Evolutionary conservation across 1,140 invertebrate species (phyloP).

Genomic region (Drosophila athabasca): DNA sequence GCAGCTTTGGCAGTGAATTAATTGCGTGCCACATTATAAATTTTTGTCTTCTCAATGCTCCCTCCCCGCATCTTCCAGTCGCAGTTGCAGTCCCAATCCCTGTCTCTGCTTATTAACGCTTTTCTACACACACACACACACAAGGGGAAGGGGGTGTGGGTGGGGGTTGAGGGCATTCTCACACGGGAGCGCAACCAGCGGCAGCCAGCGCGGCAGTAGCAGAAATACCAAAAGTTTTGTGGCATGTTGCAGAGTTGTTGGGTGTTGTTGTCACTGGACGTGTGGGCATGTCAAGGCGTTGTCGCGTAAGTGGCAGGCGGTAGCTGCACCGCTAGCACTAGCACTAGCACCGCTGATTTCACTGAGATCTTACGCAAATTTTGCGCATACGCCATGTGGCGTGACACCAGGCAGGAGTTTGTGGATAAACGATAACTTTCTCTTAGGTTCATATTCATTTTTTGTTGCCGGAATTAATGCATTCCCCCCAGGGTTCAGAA

Average conservation of each 20-base stretch:
- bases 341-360: slow-evolving; percentile 9
- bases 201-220: slow-evolving; percentile 40
- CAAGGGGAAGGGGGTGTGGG: slow-evolving; percentile 5
- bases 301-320: slow-evolving; percentile 61
- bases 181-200: slow-evolving; percentile 41
- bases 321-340: background rate
- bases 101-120: slow-evolving; percentile 53
- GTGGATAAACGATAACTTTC: too few relatives aligned
- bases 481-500: too few relatives aligned
- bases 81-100: background rate
- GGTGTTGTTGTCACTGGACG: slow-evolving; percentile 61
- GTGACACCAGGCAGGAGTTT: background rate
- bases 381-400: slow-evolving; percentile 67
- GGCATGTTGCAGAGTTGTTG: slow-evolving; percentile 80
- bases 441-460: too few relatives aligned
- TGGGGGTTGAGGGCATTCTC: slow-evolving; percentile 64
- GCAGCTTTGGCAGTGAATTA: slow-evolving; percentile 76
- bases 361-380: slow-evolving; percentile 53
- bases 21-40: slow-evolving; percentile 81
- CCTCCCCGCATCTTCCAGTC: too few relatives aligned
- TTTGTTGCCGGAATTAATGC: too few relatives aligned
- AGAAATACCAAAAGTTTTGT: slow-evolving; percentile 75
- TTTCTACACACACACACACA: slow-evolving; percentile 44
- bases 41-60: slow-evolving; percentile 32
- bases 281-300: slow-evolving; percentile 80